Base-by-base conservation (phyloP, 2,113 vertebrate genomes). In the Nannospalax galili region DNA sequence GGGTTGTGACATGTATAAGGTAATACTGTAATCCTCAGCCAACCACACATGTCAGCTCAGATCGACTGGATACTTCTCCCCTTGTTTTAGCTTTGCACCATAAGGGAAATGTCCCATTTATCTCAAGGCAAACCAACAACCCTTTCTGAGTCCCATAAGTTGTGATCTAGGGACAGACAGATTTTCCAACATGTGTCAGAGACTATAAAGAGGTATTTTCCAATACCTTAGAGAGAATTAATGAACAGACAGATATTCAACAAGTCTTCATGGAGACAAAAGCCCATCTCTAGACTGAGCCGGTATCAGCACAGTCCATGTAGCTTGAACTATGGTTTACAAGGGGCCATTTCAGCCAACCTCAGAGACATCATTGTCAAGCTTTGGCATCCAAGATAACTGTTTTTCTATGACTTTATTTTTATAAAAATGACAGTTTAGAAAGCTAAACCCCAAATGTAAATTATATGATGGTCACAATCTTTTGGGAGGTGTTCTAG, bases 391-490 rank as follows among this genome's bases (percentile, higher is more conserved):
- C 64, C 20, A 67, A 28, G 35, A 84, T 32, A 80, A 88, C 88
- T n/a, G 26, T 81, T 87, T 52, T 64, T 65, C 1, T 9, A 26
- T 30, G 58, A 81, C 32, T 88, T 0, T 28, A 32, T 94, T 92
- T 88, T 64, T 56, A 85, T 80, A 56, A 64, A 88, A 84, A 67
- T 52, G 65, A 80, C 42, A 11, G 42, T 19, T 92, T 42, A 52
- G 92, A 40, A 96, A 97, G 80, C 30, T 62, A 70, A 96, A 91
- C 93, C 65, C 56, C 24, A 81, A 37, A 90, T 28, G 81, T 28
- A 82, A 91, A 69, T 84, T 28, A 42, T 10, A 48, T 4, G 40
- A 67, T 5, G 3, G 26, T 17, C 67, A 37, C 35, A 11, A 9
- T 42, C 37, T 87, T 91, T 40, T 42, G 24, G 30, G 30, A 10